A percentile compares a stretch with the other conserved stretches of the same genome.
Conservation (phyloP, 2,113 vertebrate species). For the Delphinus delphis region DNA sequence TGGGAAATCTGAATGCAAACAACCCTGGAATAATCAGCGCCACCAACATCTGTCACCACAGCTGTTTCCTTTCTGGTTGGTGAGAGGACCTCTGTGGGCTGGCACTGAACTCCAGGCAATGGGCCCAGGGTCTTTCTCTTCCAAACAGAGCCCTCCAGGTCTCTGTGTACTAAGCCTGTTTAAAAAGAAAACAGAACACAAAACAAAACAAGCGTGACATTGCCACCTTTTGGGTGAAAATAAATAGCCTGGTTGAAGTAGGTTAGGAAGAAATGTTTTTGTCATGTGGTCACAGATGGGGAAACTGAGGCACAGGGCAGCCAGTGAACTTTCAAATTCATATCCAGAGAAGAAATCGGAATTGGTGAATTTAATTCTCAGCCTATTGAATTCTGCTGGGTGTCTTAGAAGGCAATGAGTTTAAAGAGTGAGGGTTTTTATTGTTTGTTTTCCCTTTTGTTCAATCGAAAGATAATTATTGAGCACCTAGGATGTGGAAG, state of each 20-base stretch:
- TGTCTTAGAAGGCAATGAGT: background rate
- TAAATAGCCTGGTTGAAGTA: background rate
- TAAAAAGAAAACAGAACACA: constrained; percentile 36
- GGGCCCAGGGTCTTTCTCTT: background rate
- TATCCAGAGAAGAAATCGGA: background rate
- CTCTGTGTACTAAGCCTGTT: background rate
- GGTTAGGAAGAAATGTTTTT: background rate
- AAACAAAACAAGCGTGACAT: background rate
- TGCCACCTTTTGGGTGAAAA: background rate
- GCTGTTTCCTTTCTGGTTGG: constrained; percentile 75
- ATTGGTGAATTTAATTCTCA: background rate
- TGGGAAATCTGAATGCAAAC: constrained; percentile 70
- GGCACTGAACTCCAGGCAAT: constrained; percentile 20
- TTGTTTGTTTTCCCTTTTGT: background rate
- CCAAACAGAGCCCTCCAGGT: constrained; percentile 31
- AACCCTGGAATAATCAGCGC: constrained; percentile 61
- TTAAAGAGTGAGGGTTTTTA: background rate
- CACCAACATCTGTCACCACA: constrained; percentile 74
- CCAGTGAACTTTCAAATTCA: background rate
- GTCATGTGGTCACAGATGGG: background rate
- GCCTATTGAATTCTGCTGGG: background rate
- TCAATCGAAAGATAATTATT: background rate
- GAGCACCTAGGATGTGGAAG: background rate
- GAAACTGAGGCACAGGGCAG: constrained; percentile 27
- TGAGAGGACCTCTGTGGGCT: constrained; percentile 35